Conservation (phyloP, 2,888 invertebrate species). For the Argyresthia albistria region DNA sequence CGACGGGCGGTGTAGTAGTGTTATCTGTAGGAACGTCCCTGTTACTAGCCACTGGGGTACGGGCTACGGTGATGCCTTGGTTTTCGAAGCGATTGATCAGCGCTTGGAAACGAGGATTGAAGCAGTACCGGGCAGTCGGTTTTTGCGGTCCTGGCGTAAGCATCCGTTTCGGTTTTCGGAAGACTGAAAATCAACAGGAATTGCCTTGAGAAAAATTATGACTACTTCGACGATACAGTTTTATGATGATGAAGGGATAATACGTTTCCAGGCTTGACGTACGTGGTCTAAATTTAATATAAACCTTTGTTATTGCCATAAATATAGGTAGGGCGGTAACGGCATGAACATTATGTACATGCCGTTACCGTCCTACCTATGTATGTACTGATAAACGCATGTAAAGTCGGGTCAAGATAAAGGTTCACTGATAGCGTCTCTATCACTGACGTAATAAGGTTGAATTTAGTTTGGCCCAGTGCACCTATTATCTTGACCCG, state of each 20-base stretch:
- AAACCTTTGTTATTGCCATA: too few species aligned
- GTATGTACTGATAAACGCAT: too few species aligned
- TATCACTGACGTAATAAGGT: too few species aligned
- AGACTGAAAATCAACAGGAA: constrained; percentile 31
- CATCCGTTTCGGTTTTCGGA: constrained; percentile 58
- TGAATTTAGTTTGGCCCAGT: too few species aligned
- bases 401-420: too few species aligned
- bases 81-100: constrained; percentile 56
- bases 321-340: too few species aligned
- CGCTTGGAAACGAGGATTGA: constrained; percentile 60
- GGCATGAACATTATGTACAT: neutral
- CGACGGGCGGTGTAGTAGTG: constrained; percentile 47
- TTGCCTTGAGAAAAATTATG: neutral
- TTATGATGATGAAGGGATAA: too few species aligned
- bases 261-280: too few species aligned
- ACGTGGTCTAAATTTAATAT: too few species aligned
- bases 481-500: too few species aligned
- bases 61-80: constrained; percentile 36
- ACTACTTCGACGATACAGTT: too few species aligned
- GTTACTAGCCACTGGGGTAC: constrained; percentile 36
- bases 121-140: constrained; percentile 25
- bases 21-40: constrained; percentile 22
- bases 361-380: neutral
- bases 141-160: constrained; percentile 59
- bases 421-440: too few species aligned